Conservation (phyloP, 2,888 invertebrate species). For the Pogonocherus hispidulus region DNA sequence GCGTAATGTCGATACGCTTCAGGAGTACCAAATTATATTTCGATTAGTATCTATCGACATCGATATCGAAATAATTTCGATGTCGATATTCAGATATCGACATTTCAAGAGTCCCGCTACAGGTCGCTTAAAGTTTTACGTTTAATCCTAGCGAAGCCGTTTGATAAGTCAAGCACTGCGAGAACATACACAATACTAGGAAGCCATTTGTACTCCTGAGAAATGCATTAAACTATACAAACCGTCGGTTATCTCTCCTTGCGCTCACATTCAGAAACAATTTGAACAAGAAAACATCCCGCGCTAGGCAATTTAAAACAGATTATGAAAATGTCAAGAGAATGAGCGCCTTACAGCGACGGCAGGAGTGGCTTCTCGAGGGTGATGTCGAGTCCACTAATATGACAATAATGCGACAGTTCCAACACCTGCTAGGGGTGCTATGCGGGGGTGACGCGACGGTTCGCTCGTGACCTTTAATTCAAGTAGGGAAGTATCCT, state of each 20-base stretch:
- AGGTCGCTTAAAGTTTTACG: not conserved
- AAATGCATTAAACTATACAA: slow-evolving; percentile 14
- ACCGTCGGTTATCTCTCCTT: slow-evolving; percentile 14
- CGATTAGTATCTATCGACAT: no score
- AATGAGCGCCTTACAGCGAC: slow-evolving; percentile 9
- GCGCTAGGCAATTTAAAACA: slow-evolving; percentile 34
- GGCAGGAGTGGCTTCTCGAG: slow-evolving; percentile 3
- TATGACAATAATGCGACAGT: slow-evolving; percentile 44
- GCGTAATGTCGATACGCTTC: no score
- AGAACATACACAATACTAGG: not conserved
- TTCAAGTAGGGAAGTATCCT: not conserved
- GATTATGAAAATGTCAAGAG: slow-evolving; percentile 36
- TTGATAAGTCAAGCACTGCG: not conserved
- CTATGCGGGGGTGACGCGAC: not conserved
- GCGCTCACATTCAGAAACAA: slow-evolving; percentile 20
- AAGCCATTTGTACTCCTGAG: slow-evolving; percentile 14
- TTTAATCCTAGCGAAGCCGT: not conserved
- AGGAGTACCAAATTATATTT: no score
- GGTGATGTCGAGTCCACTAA: slow-evolving; percentile 39
- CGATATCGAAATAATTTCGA: no score
- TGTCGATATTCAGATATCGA: no score
- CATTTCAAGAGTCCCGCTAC: no score
- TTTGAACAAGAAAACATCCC: slow-evolving; percentile 18
- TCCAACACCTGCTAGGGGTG: slow-evolving; percentile 39
- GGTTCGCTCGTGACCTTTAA: not conserved